Evolutionary conservation across 2,797 vertebrate genomes (phyloP).

Genomic region (Tapera naevia): DNA sequence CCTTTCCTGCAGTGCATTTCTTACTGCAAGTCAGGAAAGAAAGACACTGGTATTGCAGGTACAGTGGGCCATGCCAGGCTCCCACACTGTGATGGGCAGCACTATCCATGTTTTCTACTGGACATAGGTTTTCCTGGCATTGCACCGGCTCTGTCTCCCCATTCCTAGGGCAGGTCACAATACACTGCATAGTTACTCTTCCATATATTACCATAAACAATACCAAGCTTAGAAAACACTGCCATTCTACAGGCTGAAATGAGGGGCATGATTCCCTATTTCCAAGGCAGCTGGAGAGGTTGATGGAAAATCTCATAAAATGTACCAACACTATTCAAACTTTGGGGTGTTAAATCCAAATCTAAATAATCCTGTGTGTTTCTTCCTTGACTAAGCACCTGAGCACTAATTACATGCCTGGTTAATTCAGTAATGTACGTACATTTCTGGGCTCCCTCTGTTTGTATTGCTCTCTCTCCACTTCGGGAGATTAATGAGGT

Average conservation of each 20-base stretch:
- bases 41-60: background rate
- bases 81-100: accelerated
- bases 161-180: background rate
- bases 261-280: background rate
- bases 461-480: conserved; percentile 64
- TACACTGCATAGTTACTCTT: background rate
- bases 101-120: accelerated
- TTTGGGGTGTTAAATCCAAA: conserved; percentile 54
- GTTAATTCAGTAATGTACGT: conserved; percentile 79
- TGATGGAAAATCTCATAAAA: background rate
- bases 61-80: accelerated
- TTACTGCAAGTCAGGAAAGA: background rate
- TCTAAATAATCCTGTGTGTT: conserved; percentile 66
- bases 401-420: conserved; percentile 81
- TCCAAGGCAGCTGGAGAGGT: background rate
- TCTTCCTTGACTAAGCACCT: conserved; percentile 75
- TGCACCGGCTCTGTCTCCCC: background rate
- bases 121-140: background rate
- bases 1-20: accelerated
- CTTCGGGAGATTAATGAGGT: conserved; percentile 78
- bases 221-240: background rate
- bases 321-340: background rate
- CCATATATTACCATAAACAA: background rate
- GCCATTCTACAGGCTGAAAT: background rate
- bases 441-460: conserved; percentile 52